These are phyloP conservation scores for Phoenicopterus ruber DNA, from an alignment of 2,113 vertebrate species.

Conservation along the genomic window DNA sequence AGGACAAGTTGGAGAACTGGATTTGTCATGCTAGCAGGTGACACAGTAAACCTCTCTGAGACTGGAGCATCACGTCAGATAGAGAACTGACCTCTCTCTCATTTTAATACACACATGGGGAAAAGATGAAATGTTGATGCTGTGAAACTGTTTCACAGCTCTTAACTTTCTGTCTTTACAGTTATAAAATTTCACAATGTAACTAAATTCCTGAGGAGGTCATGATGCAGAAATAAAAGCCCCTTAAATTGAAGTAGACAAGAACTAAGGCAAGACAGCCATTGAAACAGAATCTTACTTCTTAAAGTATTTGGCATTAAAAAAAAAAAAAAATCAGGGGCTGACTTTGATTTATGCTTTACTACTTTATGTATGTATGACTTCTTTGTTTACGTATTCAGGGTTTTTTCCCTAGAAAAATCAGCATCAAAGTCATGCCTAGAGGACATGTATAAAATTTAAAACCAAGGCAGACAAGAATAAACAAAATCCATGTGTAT, in stretches of 20 bases:
- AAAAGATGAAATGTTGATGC: slow-evolving; percentile 28
- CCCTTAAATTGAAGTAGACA: slow-evolving; percentile 50
- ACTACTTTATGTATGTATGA: slow-evolving; percentile 45
- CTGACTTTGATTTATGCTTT: slow-evolving; percentile 65
- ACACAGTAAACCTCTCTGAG: slow-evolving; percentile 19
- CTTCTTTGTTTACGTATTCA: slow-evolving; percentile 69
- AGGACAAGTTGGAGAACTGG: not conserved
- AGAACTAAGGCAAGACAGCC: slow-evolving; percentile 31
- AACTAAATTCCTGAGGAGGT: slow-evolving; percentile 49
- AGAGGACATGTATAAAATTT: slow-evolving; percentile 66
- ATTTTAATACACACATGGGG: not conserved
- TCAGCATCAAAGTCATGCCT: slow-evolving; percentile 74
- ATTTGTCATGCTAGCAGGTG: slow-evolving; percentile 41
- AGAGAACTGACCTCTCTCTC: not conserved
- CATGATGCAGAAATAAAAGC: slow-evolving; percentile 47
- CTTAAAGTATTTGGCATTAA: slow-evolving; percentile 26
- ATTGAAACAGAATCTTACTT: slow-evolving; percentile 61
- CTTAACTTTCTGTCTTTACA: slow-evolving; percentile 45
- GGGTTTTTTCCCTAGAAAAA: not conserved
- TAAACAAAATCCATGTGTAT: slow-evolving; percentile 75
- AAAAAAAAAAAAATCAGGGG: not conserved
- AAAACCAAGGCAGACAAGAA: slow-evolving; percentile 67
- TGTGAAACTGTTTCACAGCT: slow-evolving; percentile 57
- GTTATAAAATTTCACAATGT: slow-evolving; percentile 54
- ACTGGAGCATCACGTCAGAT: not conserved